phyloP scores from a whole-genome alignment of 2,113 vertebrate species.

The Neogobius melanostomus region DNA sequence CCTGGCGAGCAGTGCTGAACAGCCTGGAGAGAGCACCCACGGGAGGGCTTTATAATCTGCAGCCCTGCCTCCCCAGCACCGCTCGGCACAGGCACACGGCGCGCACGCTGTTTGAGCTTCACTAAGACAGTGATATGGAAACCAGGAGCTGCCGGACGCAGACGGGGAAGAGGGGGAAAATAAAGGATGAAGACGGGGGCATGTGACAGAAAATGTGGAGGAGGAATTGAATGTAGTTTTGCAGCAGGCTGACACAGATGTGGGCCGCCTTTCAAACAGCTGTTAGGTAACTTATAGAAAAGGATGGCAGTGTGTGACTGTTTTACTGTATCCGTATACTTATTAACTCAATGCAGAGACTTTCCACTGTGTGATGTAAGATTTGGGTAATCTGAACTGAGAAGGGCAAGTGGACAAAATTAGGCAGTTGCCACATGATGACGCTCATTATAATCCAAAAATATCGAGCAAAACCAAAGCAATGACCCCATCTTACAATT shows the following conservation, averaged over 20 bases:
- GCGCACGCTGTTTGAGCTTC: constrained; percentile 52
- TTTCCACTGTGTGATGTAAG: background rate
- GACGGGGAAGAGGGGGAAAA: background rate
- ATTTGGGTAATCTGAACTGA: too few relatives aligned
- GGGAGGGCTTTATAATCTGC: constrained; percentile 73
- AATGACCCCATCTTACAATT: too few relatives aligned
- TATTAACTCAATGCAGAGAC: background rate
- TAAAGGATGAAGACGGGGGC: constrained; percentile 2
- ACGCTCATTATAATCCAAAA: too few relatives aligned
- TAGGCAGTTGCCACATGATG: too few relatives aligned
- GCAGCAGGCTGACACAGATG: background rate
- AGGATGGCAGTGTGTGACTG: constrained; percentile 12
- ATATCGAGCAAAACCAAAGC: too few relatives aligned
- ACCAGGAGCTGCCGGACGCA: constrained; percentile 43
- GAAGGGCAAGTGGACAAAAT: too few relatives aligned
- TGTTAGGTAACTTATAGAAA: constrained; percentile 27
- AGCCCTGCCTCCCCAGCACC: constrained; percentile 60
- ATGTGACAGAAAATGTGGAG: constrained; percentile 23
- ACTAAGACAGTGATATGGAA: constrained; percentile 51
- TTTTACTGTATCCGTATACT: constrained; percentile 2
- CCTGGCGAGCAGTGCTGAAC: constrained; percentile 63
- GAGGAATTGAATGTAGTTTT: constrained; percentile 27
- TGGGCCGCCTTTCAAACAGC: constrained; percentile 16
- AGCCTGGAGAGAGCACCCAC: constrained; percentile 70
- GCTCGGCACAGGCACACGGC: constrained; percentile 47